phyloP scores from a whole-genome alignment of 2,113 vertebrate genomes.

The Pogona vitticeps region DNA sequence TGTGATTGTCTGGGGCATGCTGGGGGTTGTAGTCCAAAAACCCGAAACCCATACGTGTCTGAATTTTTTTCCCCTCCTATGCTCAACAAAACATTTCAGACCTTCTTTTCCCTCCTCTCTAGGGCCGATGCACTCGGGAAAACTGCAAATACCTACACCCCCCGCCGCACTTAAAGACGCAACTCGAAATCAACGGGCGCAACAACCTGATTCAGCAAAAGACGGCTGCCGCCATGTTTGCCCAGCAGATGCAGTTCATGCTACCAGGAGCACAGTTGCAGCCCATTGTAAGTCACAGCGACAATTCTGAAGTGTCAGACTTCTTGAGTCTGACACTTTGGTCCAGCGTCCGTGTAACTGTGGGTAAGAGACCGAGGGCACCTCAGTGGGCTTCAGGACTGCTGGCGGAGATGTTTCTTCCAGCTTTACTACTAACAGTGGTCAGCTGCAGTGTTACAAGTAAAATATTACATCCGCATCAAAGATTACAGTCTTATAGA shows the following conservation, averaged over 20 bases:
- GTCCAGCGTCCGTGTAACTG: no score
- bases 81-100: not conserved
- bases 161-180: conserved; percentile 96
- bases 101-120: conserved; percentile 32
- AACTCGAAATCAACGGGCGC: conserved; percentile 96
- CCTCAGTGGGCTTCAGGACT: no score
- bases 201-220: conserved; percentile 99
- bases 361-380: no score
- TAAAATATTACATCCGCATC: no score
- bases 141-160: conserved; percentile 99
- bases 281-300: conserved; percentile 86
- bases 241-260: conserved; percentile 98
- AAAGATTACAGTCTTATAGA: not conserved
- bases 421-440: no score
- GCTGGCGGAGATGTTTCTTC: no score
- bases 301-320: not conserved
- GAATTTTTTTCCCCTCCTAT: no score
- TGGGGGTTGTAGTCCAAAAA: no score
- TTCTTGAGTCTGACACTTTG: not conserved
- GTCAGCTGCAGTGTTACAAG: not conserved
- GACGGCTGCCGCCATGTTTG: conserved; percentile 94
- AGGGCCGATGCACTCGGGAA: conserved; percentile 96
- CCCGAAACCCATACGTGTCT: no score
- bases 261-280: conserved; percentile 91
- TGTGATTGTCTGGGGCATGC: no score